Percentiles rank a stretch among this genome's conserved stretches.
Evolutionary conservation across 2,888 invertebrate genomes (phyloP).

Genomic region (Carterocephalus palaemon): DNA sequence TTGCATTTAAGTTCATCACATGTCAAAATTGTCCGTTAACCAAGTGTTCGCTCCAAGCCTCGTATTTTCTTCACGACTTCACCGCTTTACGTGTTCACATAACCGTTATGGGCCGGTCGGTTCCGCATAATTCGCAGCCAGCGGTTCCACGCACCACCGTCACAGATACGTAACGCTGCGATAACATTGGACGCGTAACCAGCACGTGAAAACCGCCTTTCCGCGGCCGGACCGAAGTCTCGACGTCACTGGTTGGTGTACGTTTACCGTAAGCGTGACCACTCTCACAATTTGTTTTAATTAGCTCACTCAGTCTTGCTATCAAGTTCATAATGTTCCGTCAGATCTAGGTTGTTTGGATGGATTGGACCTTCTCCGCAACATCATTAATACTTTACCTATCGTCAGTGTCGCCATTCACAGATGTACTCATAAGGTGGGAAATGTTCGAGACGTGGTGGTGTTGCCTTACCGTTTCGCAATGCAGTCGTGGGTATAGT

Average conservation of each 20-base stretch:
- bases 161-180: constrained; percentile 19
- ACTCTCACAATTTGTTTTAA: constrained; percentile 21
- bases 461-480: constrained; percentile 4
- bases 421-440: too few relatives aligned
- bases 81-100: constrained; percentile 9
- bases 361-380: too few relatives aligned
- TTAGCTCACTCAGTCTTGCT: constrained; percentile 7
- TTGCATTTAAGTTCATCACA: too few relatives aligned
- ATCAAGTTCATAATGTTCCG: too few relatives aligned
- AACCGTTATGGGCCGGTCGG: constrained; percentile 38
- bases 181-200: constrained; percentile 26
- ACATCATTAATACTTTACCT: too few relatives aligned
- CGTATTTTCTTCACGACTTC: background rate
- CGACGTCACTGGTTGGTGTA: constrained; percentile 17
- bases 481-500: background rate
- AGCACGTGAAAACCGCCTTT: constrained; percentile 26
- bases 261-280: constrained; percentile 20
- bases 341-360: too few relatives aligned
- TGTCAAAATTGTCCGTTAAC: too few relatives aligned
- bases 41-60: background rate
- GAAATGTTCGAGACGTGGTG: background rate
- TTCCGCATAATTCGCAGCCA: constrained; percentile 35
- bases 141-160: constrained; percentile 35
- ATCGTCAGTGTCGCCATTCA: too few relatives aligned
- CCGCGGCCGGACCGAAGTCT: too few relatives aligned